These are phyloP conservation scores for Unio delphinus DNA, from an alignment of 2,888 invertebrate genomes.

Conservation along the genomic window DNA sequence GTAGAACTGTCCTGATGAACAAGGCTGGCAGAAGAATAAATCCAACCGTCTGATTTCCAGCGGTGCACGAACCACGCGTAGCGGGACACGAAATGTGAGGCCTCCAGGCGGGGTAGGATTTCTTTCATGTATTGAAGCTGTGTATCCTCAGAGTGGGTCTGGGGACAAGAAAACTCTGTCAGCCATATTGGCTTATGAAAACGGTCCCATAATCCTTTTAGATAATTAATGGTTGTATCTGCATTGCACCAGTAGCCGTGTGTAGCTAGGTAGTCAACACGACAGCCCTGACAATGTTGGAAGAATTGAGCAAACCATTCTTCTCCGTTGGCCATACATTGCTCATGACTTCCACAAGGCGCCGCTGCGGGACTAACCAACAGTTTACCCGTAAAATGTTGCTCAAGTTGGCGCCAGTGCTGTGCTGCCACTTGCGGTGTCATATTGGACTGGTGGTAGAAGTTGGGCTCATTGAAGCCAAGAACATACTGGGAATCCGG, in stretches of 20 bases:
- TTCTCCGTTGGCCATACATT: conserved; percentile 20
- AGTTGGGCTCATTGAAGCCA: conserved; percentile 51
- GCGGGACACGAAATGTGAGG: conserved; percentile 23
- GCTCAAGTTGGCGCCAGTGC: conserved; percentile 39
- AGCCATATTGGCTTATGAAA: conserved; percentile 39
- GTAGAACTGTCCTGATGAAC: conserved; percentile 12
- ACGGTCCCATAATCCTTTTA: conserved; percentile 25
- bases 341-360: conserved; percentile 18
- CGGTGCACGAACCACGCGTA: conserved; percentile 29
- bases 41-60: background rate
- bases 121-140: conserved; percentile 29
- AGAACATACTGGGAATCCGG: conserved; percentile 28
- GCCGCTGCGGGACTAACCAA: conserved; percentile 45
- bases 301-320: conserved; percentile 48
- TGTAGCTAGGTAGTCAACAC: conserved; percentile 45
- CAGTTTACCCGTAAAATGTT: conserved; percentile 17
- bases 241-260: conserved; percentile 40
- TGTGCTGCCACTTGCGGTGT: conserved; percentile 34
- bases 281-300: conserved; percentile 34
- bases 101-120: conserved; percentile 32
- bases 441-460: conserved; percentile 36
- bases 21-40: conserved; percentile 16
- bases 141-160: conserved; percentile 14
- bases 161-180: conserved; percentile 41
- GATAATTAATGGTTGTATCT: conserved; percentile 25